Evolutionary conservation across 92 coral and sea anemone genomes (phyloP), one percentile per base, ranked within the genome.

Genomic region (Desmophyllum pertusum): DNA sequence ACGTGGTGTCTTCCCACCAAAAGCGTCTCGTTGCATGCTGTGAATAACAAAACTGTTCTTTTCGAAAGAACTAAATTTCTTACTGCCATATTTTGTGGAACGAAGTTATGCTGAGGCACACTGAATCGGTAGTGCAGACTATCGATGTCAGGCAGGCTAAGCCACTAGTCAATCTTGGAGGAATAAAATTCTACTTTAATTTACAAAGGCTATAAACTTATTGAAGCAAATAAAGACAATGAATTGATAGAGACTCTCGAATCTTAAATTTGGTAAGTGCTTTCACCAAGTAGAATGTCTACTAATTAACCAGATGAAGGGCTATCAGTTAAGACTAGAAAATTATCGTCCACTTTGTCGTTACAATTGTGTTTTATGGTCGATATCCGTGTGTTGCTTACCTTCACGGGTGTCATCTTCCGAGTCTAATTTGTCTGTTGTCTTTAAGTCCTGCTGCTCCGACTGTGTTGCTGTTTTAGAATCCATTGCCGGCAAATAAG

Each of bases 41-140:
- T 70, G 69, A 41, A 25, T 6, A 81, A 70, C 78, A 81, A 53
- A 55, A 70, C 40, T 69, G 78, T 40, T 69, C 85, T 71, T 69
- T 70, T 69, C 25, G 50, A 53, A 17, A 37, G 38, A 18, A 53
- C 10, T n/a, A 69, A 64, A 45, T 45, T 70, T 48, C 23, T 38
- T 38, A 50, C 40, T 50, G 68, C 52, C 68, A 35, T 39, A 51
- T 69, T 81, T 53, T 6, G 52, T 0, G 38, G 41, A 53, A 9
- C 48, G 39, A 14, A 7, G 42, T 35, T 35, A 38, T 19, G 42
- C 19, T 67, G 1, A 1, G 40, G 51, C 50, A 7, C 40, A 36
- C 35, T 62, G 64, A 33, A 33, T 52, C 36, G 10, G 45, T 0
- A 17, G 11, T 37, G 18, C 27, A 35, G 42, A 36, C 45, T 17